These are phyloP conservation scores for Olivierus martensii DNA, from an alignment of 1,140 invertebrate genomes.

Conservation along the genomic window DNA sequence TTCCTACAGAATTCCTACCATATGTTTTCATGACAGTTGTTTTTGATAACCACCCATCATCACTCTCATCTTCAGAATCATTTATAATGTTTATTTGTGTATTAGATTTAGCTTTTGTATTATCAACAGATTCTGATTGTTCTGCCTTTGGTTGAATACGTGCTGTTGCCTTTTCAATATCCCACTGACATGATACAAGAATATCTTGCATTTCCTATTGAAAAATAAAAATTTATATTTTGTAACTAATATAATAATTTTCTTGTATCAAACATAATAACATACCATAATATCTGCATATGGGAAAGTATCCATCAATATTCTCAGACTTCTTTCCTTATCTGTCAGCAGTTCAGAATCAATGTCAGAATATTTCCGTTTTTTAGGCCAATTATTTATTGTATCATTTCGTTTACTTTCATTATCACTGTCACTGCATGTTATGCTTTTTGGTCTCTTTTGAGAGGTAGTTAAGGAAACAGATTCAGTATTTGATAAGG, in stretches of 20 bases:
- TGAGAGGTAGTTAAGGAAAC: too few species aligned
- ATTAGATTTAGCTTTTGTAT: not conserved
- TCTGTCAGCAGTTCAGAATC: conserved; percentile 9
- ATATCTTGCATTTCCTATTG: conserved; percentile 13
- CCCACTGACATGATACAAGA: conserved; percentile 10
- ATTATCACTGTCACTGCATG: too few species aligned
- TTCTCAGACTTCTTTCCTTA: conserved; percentile 5
- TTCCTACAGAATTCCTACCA: too few species aligned
- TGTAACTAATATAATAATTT: not conserved
- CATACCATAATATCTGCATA: conserved; percentile 10
- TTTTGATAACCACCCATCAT: not conserved
- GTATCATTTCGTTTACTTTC: too few species aligned
- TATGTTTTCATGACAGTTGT: not conserved
- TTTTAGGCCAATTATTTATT: too few species aligned
- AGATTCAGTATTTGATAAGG: too few species aligned
- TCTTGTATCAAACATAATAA: not conserved
- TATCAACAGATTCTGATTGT: not conserved
- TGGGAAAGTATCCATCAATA: conserved; percentile 4
- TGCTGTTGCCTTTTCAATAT: conserved; percentile 2
- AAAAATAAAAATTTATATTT: not conserved
- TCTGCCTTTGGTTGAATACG: not conserved
- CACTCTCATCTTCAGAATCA: not conserved
- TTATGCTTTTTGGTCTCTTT: too few species aligned
- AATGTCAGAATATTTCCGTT: not conserved
- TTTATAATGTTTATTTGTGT: not conserved